These are phyloP conservation scores for Polypterus bichir DNA, from an alignment of 2,113 vertebrate species.

Conservation along the genomic window DNA sequence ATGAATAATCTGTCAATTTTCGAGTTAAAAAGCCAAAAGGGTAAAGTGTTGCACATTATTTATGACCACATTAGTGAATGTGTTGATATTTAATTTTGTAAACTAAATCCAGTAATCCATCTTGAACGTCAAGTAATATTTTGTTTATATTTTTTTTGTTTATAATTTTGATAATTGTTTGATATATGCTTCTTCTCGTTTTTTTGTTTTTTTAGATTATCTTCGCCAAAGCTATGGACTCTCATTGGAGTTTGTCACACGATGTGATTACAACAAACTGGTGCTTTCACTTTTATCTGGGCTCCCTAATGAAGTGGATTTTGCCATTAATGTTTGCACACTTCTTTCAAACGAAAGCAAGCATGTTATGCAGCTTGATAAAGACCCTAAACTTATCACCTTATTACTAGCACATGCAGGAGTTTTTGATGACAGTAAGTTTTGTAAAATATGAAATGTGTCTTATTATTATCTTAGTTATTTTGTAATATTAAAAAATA, in stretches of 20 bases:
- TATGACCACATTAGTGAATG: no score
- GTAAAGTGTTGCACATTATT: no score
- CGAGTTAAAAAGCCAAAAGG: no score
- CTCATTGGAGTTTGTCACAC: constrained; percentile 83
- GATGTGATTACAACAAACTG: constrained; percentile 98
- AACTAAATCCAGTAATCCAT: not conserved
- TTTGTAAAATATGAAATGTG: not conserved
- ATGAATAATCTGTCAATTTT: no score
- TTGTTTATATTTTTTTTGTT: not conserved
- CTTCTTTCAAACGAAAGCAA: constrained; percentile 98
- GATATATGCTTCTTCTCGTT: constrained; percentile 4
- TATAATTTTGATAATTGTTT: no score
- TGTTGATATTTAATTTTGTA: no score
- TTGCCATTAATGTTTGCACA: constrained; percentile 97
- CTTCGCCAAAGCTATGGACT: constrained; percentile 97
- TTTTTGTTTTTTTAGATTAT: constrained; percentile 65
- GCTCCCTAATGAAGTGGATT: constrained; percentile 98
- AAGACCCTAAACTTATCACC: constrained; percentile 95
- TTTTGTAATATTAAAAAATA: no score
- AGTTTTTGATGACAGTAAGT: constrained; percentile 95
- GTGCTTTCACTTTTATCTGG: constrained; percentile 97
- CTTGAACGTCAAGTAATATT: not conserved
- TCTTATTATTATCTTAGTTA: no score
- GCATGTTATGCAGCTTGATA: constrained; percentile 97
- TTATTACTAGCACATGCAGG: constrained; percentile 91